These are phyloP conservation scores for Mechanitis messenoides DNA, from an alignment of 2,888 invertebrate genomes.

Conservation along the genomic window DNA sequence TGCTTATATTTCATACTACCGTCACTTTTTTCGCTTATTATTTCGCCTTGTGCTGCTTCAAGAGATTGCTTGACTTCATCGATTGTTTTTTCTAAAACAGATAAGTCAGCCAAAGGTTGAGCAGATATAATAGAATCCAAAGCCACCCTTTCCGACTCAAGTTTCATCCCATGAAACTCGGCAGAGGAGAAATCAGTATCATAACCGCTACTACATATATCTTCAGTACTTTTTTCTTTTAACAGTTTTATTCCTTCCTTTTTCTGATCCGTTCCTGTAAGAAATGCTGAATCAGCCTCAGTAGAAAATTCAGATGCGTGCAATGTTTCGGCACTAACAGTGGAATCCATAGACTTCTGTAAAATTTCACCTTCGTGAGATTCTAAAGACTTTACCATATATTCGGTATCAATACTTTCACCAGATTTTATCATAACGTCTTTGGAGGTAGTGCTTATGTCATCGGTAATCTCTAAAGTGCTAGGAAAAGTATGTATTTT, in stretches of 20 bases:
- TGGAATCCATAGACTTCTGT: conserved; percentile 73
- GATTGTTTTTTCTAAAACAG: conserved; percentile 81
- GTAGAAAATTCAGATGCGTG: conserved; percentile 72
- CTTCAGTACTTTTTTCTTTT: conserved; percentile 78
- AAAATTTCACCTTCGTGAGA: conserved; percentile 71
- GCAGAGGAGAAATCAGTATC: conserved; percentile 80
- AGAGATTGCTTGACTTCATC: conserved; percentile 83
- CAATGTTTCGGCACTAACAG: conserved; percentile 71
- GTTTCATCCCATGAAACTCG: conserved; percentile 76
- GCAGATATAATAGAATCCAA: conserved; percentile 70
- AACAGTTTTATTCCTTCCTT: conserved; percentile 65
- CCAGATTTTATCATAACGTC: conserved; percentile 73
- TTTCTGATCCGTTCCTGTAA: conserved; percentile 66
- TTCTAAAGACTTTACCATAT: conserved; percentile 71
- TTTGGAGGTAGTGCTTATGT: conserved; percentile 61
- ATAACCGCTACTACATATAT: conserved; percentile 81
- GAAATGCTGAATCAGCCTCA: conserved; percentile 71
- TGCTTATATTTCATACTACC: conserved; percentile 82
- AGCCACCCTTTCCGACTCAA: conserved; percentile 70
- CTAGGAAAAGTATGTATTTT: conserved; percentile 65
- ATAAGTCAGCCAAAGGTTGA: conserved; percentile 71
- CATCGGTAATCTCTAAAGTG: conserved; percentile 62
- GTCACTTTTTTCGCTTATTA: conserved; percentile 79
- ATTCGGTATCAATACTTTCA: conserved; percentile 71
- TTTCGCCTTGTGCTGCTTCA: conserved; percentile 82